Conservation (phyloP, 1,140 invertebrate genomes). For the Trachymyrmex cornetzi region DNA sequence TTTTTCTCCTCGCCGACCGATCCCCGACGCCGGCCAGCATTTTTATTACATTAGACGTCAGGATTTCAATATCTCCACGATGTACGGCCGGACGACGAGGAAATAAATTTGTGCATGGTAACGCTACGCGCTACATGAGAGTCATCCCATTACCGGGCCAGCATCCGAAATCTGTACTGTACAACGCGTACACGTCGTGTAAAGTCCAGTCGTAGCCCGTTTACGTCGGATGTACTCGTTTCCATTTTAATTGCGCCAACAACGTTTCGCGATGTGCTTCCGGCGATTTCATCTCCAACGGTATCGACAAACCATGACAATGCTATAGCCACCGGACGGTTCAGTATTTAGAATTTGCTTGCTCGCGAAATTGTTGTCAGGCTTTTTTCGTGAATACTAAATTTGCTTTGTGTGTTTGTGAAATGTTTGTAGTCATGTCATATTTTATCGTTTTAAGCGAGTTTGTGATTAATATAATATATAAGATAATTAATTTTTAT, state of each 20-base stretch:
- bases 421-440: neutral
- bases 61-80: constrained; percentile 62
- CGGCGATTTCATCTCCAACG: constrained; percentile 14
- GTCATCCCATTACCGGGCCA: constrained; percentile 48
- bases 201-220: constrained; percentile 32
- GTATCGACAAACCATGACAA: constrained; percentile 12
- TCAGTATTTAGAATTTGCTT: constrained; percentile 5
- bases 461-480: neutral
- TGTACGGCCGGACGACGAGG: constrained; percentile 54
- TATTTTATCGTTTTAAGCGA: neutral
- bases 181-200: constrained; percentile 29
- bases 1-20: neutral
- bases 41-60: constrained; percentile 60
- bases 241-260: constrained; percentile 59
- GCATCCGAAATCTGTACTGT: constrained; percentile 51
- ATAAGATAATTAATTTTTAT: no score
- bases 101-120: constrained; percentile 55
- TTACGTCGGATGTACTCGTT: constrained; percentile 54
- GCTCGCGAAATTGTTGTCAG: neutral
- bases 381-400: neutral
- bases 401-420: neutral
- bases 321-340: neutral
- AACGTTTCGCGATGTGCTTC: constrained; percentile 50
- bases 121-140: constrained; percentile 17
- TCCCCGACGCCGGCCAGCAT: neutral